phyloP scores from a whole-genome alignment of 2,888 invertebrate genomes.

The Callosobruchus maculatus region DNA sequence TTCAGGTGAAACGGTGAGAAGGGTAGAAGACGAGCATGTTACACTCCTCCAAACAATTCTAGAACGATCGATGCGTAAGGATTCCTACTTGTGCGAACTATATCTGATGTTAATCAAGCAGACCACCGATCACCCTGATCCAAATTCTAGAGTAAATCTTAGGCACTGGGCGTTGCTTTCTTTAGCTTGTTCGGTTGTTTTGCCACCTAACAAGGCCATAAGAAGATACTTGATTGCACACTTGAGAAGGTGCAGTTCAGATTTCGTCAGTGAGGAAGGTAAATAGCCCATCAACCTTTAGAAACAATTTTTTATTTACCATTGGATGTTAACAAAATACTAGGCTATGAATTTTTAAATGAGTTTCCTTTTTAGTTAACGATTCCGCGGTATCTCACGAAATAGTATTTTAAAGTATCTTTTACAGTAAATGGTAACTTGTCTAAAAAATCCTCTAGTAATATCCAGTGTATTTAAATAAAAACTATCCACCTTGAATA shows the following conservation, averaged over 20 bases:
- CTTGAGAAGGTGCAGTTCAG: conserved; percentile 81
- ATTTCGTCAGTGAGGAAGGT: conserved; percentile 88
- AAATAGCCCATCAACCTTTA: not conserved
- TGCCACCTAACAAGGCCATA: conserved; percentile 82
- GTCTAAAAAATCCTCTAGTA: no score
- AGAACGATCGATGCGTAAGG: conserved; percentile 88
- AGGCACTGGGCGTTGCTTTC: conserved; percentile 90
- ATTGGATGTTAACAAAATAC: no score
- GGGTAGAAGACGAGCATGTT: conserved; percentile 84
- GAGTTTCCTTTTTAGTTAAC: no score
- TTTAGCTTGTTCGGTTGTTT: conserved; percentile 74
- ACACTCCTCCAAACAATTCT: conserved; percentile 84
- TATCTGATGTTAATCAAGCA: conserved; percentile 88
- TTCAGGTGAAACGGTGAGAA: conserved; percentile 59
- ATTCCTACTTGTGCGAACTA: conserved; percentile 81
- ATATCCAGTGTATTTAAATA: no score
- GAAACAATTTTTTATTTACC: no score
- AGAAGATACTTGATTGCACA: conserved; percentile 86
- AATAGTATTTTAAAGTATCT: no score
- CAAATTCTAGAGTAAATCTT: conserved; percentile 79
- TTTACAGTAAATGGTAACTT: no score
- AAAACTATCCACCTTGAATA: no score
- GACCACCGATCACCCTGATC: conserved; percentile 90
- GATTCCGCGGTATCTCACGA: no score
- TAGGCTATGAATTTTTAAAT: no score